These are phyloP conservation scores for Drosophila mulleri DNA, from an alignment of 2,888 invertebrate species.

Conservation along the genomic window DNA sequence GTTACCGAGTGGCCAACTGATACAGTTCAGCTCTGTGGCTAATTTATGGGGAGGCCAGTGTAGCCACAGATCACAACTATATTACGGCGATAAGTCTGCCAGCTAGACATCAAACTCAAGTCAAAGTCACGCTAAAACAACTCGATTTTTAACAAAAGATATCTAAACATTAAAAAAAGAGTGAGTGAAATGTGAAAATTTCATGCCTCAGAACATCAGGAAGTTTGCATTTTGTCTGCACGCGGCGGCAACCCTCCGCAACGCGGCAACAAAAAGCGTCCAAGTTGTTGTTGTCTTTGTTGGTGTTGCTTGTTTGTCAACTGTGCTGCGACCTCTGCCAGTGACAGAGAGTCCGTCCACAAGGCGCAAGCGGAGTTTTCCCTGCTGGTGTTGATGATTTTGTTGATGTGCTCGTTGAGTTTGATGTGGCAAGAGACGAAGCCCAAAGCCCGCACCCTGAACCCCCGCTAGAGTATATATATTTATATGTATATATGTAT, in stretches of 20 bases:
- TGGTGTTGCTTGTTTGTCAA: conserved; percentile 85
- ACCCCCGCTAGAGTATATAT: conserved; percentile 4
- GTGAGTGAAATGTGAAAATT: conserved; percentile 44
- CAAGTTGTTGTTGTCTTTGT: conserved; percentile 50
- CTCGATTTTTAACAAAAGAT: conserved; percentile 22
- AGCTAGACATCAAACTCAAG: conserved; percentile 66
- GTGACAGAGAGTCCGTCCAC: conserved; percentile 38
- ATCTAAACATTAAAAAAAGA: conserved; percentile 8
- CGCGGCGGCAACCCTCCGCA: conserved; percentile 64
- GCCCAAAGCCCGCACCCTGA: conserved; percentile 9
- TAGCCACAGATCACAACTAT: conserved; percentile 67
- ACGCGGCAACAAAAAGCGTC: conserved; percentile 8
- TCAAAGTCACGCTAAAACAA: conserved; percentile 59
- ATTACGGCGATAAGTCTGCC: conserved; percentile 64
- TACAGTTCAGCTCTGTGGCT: conserved; percentile 62
- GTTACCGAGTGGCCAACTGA: conserved; percentile 37
- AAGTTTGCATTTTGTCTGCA: conserved; percentile 74
- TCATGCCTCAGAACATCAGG: conserved; percentile 58
- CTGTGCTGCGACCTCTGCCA: conserved; percentile 65
- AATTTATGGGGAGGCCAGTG: conserved; percentile 69
- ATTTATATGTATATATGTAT: not conserved
- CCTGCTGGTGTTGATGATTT: conserved; percentile 73
- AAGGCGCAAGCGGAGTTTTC: conserved; percentile 38
- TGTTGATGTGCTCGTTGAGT: conserved; percentile 79
- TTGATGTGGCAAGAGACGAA: conserved; percentile 54